phyloP scores from a whole-genome alignment of 2,797 vertebrate species.

The Melopsittacus undulatus region DNA sequence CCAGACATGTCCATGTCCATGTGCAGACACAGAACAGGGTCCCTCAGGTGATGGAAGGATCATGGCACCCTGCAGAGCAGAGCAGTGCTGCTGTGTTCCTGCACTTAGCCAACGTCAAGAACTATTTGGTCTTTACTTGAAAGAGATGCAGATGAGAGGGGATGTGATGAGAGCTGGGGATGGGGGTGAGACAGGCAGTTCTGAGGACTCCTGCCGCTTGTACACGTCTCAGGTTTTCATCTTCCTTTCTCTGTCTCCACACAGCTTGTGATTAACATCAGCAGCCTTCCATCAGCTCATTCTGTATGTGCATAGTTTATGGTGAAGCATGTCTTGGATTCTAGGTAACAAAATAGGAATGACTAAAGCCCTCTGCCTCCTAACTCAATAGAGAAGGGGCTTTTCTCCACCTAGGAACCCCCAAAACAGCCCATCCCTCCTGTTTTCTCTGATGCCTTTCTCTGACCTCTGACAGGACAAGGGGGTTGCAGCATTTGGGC shows the following conservation, averaged over 20 bases:
- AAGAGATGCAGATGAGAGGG: background rate
- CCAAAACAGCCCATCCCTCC: background rate
- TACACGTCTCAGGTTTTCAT: background rate
- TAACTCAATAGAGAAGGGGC: background rate
- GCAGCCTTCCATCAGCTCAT: background rate
- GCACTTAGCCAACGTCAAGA: background rate
- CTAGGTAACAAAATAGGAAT: background rate
- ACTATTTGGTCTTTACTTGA: background rate
- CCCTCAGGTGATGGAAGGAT: background rate
- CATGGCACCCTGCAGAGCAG: background rate
- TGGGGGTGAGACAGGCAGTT: background rate
- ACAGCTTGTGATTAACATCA: background rate
- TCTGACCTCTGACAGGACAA: background rate
- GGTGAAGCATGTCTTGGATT: background rate
- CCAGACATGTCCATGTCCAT: too few species aligned
- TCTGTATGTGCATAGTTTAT: background rate
- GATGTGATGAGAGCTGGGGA: background rate
- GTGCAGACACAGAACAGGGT: rapidly evolving
- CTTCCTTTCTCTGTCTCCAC: background rate
- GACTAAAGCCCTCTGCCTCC: background rate
- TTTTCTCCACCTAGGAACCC: background rate
- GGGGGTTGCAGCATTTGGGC: background rate
- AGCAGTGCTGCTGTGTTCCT: background rate
- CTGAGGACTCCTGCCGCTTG: background rate
- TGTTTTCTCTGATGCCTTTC: background rate